phyloP scores from a whole-genome alignment of 1,140 invertebrate species.

The Diorhabda sublineata region DNA sequence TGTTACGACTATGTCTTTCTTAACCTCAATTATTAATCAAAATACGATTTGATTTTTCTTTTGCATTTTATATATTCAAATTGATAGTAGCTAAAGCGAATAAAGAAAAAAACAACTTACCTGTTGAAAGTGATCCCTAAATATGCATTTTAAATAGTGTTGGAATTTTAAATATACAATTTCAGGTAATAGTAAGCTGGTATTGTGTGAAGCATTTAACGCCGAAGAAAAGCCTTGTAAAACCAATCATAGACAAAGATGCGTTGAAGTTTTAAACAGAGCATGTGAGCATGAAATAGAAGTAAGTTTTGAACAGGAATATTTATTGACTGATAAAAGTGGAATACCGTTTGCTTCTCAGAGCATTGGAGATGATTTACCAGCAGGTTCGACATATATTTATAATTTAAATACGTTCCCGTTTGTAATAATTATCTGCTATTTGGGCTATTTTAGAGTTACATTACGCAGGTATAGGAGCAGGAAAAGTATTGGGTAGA shows the following conservation, averaged over 20 bases:
- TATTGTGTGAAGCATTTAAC: slow-evolving; percentile 81
- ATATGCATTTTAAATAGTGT: too few relatives aligned
- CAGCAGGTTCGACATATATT: background rate
- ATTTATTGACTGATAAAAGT: slow-evolving; percentile 76
- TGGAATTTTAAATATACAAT: too few relatives aligned
- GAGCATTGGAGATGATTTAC: slow-evolving; percentile 44
- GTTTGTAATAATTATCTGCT: background rate
- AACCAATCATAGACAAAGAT: slow-evolving; percentile 74
- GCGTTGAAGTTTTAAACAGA: slow-evolving; percentile 69
- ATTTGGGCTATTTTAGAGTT: background rate
- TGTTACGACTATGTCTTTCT: too few relatives aligned
- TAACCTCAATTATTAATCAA: too few relatives aligned
- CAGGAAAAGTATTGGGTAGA: slow-evolving; percentile 65
- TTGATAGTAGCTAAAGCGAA: too few relatives aligned
- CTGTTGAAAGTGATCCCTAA: too few relatives aligned
- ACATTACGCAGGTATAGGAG: slow-evolving; percentile 78
- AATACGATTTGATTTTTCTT: too few relatives aligned
- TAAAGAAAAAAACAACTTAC: too few relatives aligned
- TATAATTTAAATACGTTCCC: background rate
- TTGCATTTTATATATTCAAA: too few relatives aligned
- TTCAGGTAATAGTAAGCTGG: slow-evolving; percentile 64
- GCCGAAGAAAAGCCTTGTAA: slow-evolving; percentile 53
- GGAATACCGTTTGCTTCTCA: slow-evolving; percentile 82
- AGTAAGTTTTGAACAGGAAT: slow-evolving; percentile 90
- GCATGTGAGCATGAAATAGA: slow-evolving; percentile 79